Conservation (phyloP, 1,140 invertebrate species). For the Drosophila rufa region DNA sequence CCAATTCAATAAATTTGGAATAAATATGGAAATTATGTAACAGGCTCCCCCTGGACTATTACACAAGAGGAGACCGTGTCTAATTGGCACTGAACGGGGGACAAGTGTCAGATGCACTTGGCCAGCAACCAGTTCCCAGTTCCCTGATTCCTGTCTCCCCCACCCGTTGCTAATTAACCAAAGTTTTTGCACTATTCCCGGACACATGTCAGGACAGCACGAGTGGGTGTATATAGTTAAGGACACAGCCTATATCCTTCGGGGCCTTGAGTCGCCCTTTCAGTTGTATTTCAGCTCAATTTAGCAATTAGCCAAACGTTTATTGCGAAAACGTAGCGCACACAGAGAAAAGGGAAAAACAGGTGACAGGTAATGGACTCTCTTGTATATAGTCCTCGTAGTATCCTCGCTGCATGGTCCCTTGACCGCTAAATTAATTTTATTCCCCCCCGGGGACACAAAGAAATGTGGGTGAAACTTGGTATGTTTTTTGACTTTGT, state of each 20-base stretch:
- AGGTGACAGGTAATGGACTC: constrained; percentile 51
- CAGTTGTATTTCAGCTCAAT: constrained; percentile 53
- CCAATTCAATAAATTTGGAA: constrained; percentile 17
- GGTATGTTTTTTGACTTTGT: constrained; percentile 48
- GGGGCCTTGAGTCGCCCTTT: constrained; percentile 6
- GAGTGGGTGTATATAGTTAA: constrained; percentile 3
- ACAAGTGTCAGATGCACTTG: constrained; percentile 44
- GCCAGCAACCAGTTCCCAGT: background rate
- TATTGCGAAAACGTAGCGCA: constrained; percentile 38
- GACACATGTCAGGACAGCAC: constrained; percentile 10
- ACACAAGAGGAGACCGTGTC: constrained; percentile 19
- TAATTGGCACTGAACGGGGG: constrained; percentile 22
- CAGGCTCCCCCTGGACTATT: background rate
- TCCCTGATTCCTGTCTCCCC: constrained; percentile 12
- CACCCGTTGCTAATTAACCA: constrained; percentile 58
- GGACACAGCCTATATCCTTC: constrained; percentile 4
- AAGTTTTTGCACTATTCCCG: constrained; percentile 50
- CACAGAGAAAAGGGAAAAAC: constrained; percentile 38
- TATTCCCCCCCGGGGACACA: constrained; percentile 66
- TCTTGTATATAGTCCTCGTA: background rate
- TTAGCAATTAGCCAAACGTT: constrained; percentile 46
- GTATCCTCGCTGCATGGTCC: constrained; percentile 3
- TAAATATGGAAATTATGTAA: constrained; percentile 17
- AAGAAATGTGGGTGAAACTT: constrained; percentile 35
- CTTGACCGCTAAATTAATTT: constrained; percentile 61